Percentiles rank a stretch among this genome's conserved stretches.
Evolutionary conservation across 2,888 invertebrate genomes (phyloP).

Genomic region (Hyles lineata): DNA sequence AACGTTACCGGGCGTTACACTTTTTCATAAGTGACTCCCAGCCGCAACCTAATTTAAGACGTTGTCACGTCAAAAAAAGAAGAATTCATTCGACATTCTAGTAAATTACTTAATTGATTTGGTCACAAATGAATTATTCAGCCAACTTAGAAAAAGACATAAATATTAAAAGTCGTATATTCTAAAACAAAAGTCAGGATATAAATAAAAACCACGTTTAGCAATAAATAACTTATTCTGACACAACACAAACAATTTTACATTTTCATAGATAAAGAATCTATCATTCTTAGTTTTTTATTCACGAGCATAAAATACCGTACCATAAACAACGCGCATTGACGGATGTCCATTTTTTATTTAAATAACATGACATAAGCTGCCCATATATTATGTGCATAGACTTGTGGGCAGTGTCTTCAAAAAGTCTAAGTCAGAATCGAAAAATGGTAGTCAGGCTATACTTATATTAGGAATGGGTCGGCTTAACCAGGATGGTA

Average conservation of each 20-base stretch:
- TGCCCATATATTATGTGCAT: background rate
- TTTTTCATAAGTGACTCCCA: no score
- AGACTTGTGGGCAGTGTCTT: background rate
- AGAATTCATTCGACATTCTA: no score
- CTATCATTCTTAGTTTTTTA: conserved; percentile 5
- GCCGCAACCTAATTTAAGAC: no score
- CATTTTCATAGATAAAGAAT: background rate
- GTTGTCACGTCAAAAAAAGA: no score
- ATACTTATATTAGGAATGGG: no score
- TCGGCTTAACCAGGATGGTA: no score
- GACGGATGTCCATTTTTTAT: background rate
- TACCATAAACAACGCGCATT: background rate
- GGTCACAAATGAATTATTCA: no score
- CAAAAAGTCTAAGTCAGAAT: background rate
- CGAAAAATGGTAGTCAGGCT: no score
- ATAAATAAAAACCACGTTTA: background rate
- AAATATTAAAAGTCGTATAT: no score
- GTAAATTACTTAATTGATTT: no score
- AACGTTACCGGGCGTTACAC: no score
- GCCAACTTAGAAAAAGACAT: no score
- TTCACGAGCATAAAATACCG: background rate
- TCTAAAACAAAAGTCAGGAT: background rate
- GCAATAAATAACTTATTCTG: background rate
- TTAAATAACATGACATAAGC: background rate
- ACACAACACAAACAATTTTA: conserved; percentile 6